Conservation (phyloP, 92 coral and sea anemone genomes). For the Umimayanthus chanpuru region DNA sequence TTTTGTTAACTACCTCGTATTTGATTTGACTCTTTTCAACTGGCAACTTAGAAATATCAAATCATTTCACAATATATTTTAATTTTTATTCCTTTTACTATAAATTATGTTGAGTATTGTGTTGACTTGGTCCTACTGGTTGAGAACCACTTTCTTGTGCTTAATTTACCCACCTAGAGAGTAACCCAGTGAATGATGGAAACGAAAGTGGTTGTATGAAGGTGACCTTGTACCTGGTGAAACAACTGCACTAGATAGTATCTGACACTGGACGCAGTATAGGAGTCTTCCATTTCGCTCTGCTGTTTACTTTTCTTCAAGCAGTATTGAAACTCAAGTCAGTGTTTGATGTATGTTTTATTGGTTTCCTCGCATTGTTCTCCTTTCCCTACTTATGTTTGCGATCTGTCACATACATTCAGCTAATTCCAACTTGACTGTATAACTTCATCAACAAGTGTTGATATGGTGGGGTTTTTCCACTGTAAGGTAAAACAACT, state of each 20-base stretch:
- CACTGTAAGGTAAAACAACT: too few relatives aligned
- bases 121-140: background rate
- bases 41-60: too few relatives aligned
- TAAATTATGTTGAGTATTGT: background rate
- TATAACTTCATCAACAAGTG: too few relatives aligned
- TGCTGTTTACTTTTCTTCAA: too few relatives aligned
- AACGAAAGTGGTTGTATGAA: slow-evolving; percentile 35
- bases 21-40: too few relatives aligned
- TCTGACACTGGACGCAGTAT: slow-evolving; percentile 72
- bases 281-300: background rate
- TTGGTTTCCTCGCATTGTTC: background rate
- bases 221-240: slow-evolving; percentile 47
- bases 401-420: background rate
- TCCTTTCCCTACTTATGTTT: background rate
- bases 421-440: background rate
- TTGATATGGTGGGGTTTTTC: too few relatives aligned
- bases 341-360: background rate
- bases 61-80: too few relatives aligned
- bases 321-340: too few relatives aligned
- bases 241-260: slow-evolving; percentile 78
- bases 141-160: background rate
- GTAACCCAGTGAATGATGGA: slow-evolving; percentile 71
- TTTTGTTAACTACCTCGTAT: too few relatives aligned
- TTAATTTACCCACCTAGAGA: background rate
- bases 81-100: too few relatives aligned